These are phyloP conservation scores for Zapornia atra DNA, from an alignment of 2,113 vertebrate genomes.

Conservation along the genomic window DNA sequence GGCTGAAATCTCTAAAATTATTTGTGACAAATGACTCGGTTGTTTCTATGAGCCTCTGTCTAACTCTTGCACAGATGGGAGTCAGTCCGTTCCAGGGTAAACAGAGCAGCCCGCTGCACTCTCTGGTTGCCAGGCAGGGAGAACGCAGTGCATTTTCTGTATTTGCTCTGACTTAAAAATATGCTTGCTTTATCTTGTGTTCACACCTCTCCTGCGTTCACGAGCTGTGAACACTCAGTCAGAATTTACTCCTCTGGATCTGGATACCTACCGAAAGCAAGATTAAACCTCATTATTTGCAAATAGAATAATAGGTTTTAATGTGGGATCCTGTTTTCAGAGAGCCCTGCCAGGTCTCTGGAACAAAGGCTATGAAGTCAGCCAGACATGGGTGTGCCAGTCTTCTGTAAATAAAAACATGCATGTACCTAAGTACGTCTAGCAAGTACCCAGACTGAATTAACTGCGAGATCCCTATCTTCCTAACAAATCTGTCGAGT, in stretches of 20 bases:
- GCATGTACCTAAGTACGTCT: neutral
- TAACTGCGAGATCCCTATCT: conserved; percentile 36
- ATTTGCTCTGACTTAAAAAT: conserved; percentile 17
- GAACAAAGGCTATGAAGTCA: conserved; percentile 8
- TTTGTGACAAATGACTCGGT: neutral
- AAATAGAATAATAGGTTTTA: neutral
- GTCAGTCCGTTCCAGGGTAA: conserved; percentile 7
- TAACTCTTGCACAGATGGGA: neutral
- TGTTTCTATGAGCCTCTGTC: neutral
- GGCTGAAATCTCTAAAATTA: neutral
- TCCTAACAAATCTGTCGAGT: neutral
- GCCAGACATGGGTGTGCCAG: conserved; percentile 49
- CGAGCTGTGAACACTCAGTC: neutral
- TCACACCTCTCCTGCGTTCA: neutral
- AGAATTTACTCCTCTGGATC: neutral
- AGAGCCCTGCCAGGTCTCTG: neutral
- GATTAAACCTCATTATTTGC: conserved; percentile 23
- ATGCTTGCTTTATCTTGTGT: neutral
- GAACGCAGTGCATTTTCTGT: neutral
- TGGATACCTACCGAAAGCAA: neutral
- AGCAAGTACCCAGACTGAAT: conserved; percentile 34
- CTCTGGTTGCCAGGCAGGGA: neutral
- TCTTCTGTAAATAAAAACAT: conserved; percentile 43
- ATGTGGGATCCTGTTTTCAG: neutral
- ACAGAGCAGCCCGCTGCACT: neutral